phyloP scores from a whole-genome alignment of 2,888 invertebrate genomes.

The Octonoba sinensis region DNA sequence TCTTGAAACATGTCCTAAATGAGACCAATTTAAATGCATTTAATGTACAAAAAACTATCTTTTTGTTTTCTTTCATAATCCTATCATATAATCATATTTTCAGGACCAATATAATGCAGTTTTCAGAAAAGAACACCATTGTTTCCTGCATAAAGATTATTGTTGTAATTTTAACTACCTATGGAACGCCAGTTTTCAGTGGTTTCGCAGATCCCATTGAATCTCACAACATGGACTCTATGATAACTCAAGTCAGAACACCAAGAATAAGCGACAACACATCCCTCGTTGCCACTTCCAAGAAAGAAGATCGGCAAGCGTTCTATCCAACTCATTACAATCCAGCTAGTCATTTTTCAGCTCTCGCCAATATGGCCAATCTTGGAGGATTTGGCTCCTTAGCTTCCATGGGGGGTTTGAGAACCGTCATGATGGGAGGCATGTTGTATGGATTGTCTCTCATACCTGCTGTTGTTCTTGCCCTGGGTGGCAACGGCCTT shows the following conservation, averaged over 20 bases:
- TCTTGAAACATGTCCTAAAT: too few species aligned
- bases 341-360: slow-evolving; percentile 18
- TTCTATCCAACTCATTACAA: slow-evolving; percentile 11
- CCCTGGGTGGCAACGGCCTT: slow-evolving; percentile 40
- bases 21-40: too few species aligned
- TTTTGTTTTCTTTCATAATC: too few species aligned
- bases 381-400: slow-evolving; percentile 25
- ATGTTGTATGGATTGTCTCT: slow-evolving; percentile 61
- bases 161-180: too few species aligned
- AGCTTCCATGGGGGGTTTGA: slow-evolving; percentile 32
- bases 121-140: too few species aligned
- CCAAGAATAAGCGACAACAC: slow-evolving; percentile 39
- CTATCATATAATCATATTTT: too few species aligned
- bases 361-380: slow-evolving; percentile 23
- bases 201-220: slow-evolving; percentile 40
- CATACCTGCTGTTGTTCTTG: slow-evolving; percentile 47
- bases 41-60: too few species aligned
- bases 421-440: slow-evolving; percentile 62
- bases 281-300: not conserved
- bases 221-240: slow-evolving; percentile 29
- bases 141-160: too few species aligned
- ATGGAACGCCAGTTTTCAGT: not conserved
- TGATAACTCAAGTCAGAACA: slow-evolving; percentile 10
- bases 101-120: too few species aligned
- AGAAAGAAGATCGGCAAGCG: slow-evolving; percentile 14